Conservation (phyloP, 2,888 invertebrate species). For the Acrobeloides nanus region DNA sequence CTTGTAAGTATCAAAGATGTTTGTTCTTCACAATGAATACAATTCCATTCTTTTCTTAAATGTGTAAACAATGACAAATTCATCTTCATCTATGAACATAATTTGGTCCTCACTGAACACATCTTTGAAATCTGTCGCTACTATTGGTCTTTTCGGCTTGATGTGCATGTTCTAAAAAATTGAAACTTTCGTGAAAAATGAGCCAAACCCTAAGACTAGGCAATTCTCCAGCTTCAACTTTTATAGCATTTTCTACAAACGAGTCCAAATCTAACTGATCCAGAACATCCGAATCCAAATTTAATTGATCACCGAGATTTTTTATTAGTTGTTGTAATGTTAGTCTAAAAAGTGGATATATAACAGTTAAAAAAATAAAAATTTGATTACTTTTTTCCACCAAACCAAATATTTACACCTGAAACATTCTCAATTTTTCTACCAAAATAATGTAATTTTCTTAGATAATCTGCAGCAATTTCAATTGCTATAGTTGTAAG, state of each 20-base stretch:
- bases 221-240: conserved; percentile 40
- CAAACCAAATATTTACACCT: conserved; percentile 45
- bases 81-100: conserved; percentile 18
- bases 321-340: conserved; percentile 44
- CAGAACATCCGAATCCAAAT: conserved; percentile 36
- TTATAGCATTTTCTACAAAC: conserved; percentile 47
- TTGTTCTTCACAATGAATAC: too few species aligned
- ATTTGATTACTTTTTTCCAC: conserved; percentile 47
- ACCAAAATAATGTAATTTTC: conserved; percentile 46
- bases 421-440: conserved; percentile 46
- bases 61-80: conserved; percentile 9
- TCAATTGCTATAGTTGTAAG: conserved; percentile 46
- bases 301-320: conserved; percentile 48
- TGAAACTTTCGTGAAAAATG: too few species aligned
- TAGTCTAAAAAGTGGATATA: conserved; percentile 27
- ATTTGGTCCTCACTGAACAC: conserved; percentile 18
- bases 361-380: neutral
- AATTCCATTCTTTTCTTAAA: too few species aligned
- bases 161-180: too few species aligned
- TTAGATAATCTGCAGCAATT: conserved; percentile 42
- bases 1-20: too few species aligned
- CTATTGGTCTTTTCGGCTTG: conserved; percentile 18
- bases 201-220: conserved; percentile 32
- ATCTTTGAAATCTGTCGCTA: conserved; percentile 22
- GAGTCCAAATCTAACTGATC: conserved; percentile 38